phyloP scores from a whole-genome alignment of 1,140 invertebrate genomes.

The Marisa cornuarietis region DNA sequence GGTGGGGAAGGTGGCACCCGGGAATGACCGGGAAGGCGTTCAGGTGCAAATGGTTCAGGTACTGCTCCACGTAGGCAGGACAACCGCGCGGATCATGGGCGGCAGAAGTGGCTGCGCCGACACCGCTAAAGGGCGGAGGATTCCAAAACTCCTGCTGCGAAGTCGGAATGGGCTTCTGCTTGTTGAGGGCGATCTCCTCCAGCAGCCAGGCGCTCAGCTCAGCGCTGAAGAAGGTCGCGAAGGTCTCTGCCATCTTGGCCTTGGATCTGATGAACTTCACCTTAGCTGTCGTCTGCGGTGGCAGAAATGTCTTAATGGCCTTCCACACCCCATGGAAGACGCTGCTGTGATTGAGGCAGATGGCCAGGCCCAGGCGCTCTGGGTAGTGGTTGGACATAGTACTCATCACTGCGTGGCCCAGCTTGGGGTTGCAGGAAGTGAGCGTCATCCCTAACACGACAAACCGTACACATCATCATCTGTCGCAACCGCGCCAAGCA shows the following conservation, averaged over 20 bases:
- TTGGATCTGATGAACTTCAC: conserved; percentile 51
- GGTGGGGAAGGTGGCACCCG: conserved; percentile 52
- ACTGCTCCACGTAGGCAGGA: conserved; percentile 52
- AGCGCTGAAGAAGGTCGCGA: conserved; percentile 50
- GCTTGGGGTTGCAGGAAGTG: conserved; percentile 58
- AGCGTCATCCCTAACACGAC: conserved; percentile 57
- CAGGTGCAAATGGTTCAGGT: conserved; percentile 39
- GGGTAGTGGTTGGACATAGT: conserved; percentile 60
- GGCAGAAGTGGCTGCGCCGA: too few species aligned
- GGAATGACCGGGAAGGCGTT: neutral
- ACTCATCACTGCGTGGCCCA: conserved; percentile 58
- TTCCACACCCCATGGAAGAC: conserved; percentile 63
- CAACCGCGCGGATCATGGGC: conserved; percentile 60
- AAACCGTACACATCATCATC: neutral
- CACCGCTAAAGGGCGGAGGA: conserved; percentile 8
- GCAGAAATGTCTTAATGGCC: conserved; percentile 60
- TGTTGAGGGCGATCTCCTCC: conserved; percentile 61
- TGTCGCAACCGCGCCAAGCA: too few species aligned
- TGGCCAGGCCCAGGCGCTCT: conserved; percentile 59
- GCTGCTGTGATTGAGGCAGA: conserved; percentile 60
- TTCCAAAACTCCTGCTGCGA: conserved; percentile 60
- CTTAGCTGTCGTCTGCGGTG: conserved; percentile 54
- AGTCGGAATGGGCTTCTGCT: conserved; percentile 45
- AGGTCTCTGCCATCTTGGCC: conserved; percentile 49
- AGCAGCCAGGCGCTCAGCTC: conserved; percentile 58